phyloP scores from a whole-genome alignment of 1,140 invertebrate genomes.

The Pteromalus puparum region DNA sequence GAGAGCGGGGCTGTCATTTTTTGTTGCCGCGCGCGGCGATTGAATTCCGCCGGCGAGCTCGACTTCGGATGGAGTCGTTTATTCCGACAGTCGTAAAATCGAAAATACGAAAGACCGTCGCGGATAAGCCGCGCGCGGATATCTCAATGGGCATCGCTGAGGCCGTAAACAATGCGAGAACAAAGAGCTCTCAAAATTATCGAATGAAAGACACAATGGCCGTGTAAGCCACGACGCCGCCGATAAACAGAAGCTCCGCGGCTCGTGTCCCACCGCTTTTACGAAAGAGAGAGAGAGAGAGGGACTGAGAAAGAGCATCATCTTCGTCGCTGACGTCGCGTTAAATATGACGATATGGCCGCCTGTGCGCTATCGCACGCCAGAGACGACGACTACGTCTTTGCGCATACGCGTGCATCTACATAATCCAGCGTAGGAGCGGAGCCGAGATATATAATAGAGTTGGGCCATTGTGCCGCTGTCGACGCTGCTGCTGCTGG shows the following conservation, averaged over 20 bases:
- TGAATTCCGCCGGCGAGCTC: background rate
- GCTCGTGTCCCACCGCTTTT: too few relatives aligned
- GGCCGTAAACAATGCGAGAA: background rate
- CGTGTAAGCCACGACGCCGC: background rate
- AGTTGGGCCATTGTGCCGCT: conserved; percentile 47
- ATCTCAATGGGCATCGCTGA: too few relatives aligned
- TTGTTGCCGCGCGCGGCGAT: conserved; percentile 9
- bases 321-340: background rate
- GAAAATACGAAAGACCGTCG: background rate
- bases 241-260: background rate
- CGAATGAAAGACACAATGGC: background rate
- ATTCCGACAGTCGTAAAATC: too few relatives aligned
- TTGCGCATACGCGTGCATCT: background rate
- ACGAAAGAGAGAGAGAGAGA: too few relatives aligned
- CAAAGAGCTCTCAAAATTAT: background rate
- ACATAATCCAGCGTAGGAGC: conserved; percentile 33
- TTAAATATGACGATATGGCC: conserved; percentile 38
- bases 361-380: too few relatives aligned
- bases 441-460: conserved; percentile 28
- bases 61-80: background rate
- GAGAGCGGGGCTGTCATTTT: conserved; percentile 28
- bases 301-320: background rate
- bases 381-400: too few relatives aligned
- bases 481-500: background rate
- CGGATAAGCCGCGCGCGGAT: too few relatives aligned